Base-by-base conservation (phyloP, 2,797 vertebrate species). In the Cuniculus paca region DNA sequence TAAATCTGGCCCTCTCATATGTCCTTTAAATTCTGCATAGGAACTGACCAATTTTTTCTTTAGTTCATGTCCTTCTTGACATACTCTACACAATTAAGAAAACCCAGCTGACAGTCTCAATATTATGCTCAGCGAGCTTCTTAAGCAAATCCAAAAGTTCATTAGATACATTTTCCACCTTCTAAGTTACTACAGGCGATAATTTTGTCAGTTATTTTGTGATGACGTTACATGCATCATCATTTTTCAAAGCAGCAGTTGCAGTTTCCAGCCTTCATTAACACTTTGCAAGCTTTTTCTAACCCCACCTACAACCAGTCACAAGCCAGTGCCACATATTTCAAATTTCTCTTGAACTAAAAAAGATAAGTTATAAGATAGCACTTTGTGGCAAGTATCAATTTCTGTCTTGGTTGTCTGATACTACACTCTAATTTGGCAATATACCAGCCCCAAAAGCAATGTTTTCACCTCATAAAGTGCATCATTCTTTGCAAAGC, bases 91-190 rank as follows among this genome's bases (percentile, higher is more conserved):
- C 78, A 97, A 95, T 95, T 93, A 94, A 86, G n/a, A 72, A 88
- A 96, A 91, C 79, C 31, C 50, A 93, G 60, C 88, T 95, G 92
- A 91, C 10, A 45, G 20, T 90, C 28, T 90, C 75, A 72, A 39
- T 77, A 63, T 84, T 94, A 63, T 82, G 70, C 80, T 77, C 77
- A 16, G 70, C 85, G 90, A 78, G 58, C 54, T 97, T 89, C 94
- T 95, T 85, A 96, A 90, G 96, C 90, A 91, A 95, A 96, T 89
- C 54, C 70, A 81, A 85, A 94, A 85, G 86, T 95, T 95, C 52
- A 84, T 91, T 89, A 95, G 65, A 82, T 65, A 90, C 8, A 83
- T 77, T 94, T 95, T 82, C 75, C 24, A 81, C 65, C 94, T 91
- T 95, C 39, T 88, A 72, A 74, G 70, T 87, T 72, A 89, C 88